Conservation (phyloP, 1,140 invertebrate genomes). For the Berghia stephanieae region DNA sequence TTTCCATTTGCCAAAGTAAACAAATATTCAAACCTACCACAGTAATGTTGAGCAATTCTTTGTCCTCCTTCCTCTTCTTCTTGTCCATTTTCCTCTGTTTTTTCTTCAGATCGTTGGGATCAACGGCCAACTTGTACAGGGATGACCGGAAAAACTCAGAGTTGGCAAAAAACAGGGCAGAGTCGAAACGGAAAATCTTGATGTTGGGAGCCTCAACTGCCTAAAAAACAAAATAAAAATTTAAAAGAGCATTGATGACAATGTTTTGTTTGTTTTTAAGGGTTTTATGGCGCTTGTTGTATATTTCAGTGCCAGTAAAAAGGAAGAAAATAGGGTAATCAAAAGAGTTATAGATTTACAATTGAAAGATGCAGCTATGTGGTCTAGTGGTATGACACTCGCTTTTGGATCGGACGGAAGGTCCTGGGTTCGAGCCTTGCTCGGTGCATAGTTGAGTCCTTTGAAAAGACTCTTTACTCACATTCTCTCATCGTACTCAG, state of each 20-base stretch:
- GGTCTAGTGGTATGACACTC: too few relatives aligned
- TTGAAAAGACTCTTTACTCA: too few relatives aligned
- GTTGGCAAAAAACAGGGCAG: slow-evolving; percentile 66
- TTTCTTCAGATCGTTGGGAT: slow-evolving; percentile 54
- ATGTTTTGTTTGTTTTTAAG: slow-evolving; percentile 2
- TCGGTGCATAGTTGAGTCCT: too few relatives aligned
- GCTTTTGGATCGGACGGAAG: too few relatives aligned
- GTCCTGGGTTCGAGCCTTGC: too few relatives aligned
- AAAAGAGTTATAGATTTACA: too few relatives aligned
- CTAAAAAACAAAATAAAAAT: slow-evolving; percentile 48
- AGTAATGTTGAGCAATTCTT: slow-evolving; percentile 12
- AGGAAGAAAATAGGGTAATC: too few relatives aligned
- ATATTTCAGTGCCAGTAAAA: too few relatives aligned
- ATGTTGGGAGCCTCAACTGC: slow-evolving; percentile 64
- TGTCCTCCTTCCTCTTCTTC: slow-evolving; percentile 28
- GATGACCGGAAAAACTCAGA: slow-evolving; percentile 60
- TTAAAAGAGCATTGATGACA: not conserved
- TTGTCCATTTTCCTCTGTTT: slow-evolving; percentile 41
- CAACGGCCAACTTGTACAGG: slow-evolving; percentile 56
- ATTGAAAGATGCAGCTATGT: too few relatives aligned
- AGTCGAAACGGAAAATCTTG: slow-evolving; percentile 66
- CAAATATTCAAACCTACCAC: slow-evolving; percentile 30
- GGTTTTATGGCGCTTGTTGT: too few relatives aligned
- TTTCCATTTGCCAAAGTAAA: too few relatives aligned
- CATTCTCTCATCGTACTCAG: too few relatives aligned